Conservation (phyloP, 2,113 vertebrate genomes). For the Cochlearius cochlearius region DNA sequence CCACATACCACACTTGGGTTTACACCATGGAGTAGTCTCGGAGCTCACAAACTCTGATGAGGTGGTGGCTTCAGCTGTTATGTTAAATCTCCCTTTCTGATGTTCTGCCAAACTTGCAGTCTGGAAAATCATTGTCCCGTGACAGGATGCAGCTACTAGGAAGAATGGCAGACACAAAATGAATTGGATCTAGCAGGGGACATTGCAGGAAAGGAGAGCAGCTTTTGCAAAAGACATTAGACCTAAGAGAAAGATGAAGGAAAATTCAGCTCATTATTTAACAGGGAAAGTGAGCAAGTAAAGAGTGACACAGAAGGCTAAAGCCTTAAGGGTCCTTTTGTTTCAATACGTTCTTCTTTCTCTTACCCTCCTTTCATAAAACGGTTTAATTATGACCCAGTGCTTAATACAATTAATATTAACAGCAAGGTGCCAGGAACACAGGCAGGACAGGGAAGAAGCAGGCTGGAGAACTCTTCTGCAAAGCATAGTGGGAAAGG, state of each 20-base stretch:
- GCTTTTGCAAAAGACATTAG: background rate
- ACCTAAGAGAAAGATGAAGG: background rate
- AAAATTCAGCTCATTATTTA: background rate
- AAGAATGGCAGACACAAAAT: background rate
- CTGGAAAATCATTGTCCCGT: constrained; percentile 10
- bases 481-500: background rate
- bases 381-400: background rate
- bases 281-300: background rate
- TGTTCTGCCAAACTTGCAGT: background rate
- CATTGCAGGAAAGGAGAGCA: background rate
- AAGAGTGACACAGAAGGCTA: background rate
- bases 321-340: background rate
- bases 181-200: background rate
- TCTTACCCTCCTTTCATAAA: background rate
- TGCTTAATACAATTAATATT: background rate
- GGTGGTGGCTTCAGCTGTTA: background rate
- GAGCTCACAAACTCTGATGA: background rate
- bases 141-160: background rate
- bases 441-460: background rate
- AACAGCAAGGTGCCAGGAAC: background rate
- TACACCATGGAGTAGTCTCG: background rate
- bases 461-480: background rate
- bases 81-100: background rate
- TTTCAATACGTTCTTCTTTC: background rate
- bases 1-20: fast-evolving